These are phyloP conservation scores for Ceratoteleas bidentatus DNA, from an alignment of 1,140 invertebrate species.

Conservation along the genomic window DNA sequence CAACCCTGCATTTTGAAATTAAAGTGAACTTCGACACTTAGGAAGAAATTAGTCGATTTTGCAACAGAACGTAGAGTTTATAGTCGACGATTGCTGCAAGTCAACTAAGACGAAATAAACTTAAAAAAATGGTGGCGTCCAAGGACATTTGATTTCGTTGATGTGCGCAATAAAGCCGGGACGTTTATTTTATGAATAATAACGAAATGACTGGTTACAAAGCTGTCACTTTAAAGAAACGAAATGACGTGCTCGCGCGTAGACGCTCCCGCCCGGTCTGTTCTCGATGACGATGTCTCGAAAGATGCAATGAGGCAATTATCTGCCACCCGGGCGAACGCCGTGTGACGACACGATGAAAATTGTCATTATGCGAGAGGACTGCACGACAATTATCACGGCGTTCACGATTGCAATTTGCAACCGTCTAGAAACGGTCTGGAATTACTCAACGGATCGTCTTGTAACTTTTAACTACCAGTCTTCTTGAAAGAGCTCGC, in stretches of 20 bases:
- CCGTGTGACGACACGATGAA: slow-evolving; percentile 78
- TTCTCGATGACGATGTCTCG: slow-evolving; percentile 71
- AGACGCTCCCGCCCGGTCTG: slow-evolving; percentile 49
- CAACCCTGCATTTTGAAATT: too few species aligned
- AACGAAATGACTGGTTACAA: slow-evolving; percentile 55
- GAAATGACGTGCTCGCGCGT: slow-evolving; percentile 36
- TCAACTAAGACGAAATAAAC: too few species aligned
- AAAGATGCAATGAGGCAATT: slow-evolving; percentile 77
- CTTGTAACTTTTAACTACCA: slow-evolving; percentile 81
- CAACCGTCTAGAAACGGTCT: slow-evolving; percentile 79
- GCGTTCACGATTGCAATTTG: slow-evolving; percentile 80
- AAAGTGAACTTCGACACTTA: too few species aligned
- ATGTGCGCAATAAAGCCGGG: slow-evolving; percentile 26
- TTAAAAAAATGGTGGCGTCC: slow-evolving; percentile 3
- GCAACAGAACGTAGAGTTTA: too few species aligned
- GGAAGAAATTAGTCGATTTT: too few species aligned
- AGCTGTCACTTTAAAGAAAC: slow-evolving; percentile 50
- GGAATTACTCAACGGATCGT: slow-evolving; percentile 81
- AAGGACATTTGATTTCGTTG: slow-evolving; percentile 37
- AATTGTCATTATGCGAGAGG: slow-evolving; percentile 79
- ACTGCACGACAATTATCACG: slow-evolving; percentile 80
- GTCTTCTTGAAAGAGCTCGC: slow-evolving; percentile 65
- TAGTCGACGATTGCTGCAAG: too few species aligned
- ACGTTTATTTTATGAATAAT: slow-evolving; percentile 51
- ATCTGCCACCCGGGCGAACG: slow-evolving; percentile 65